A percentile compares a stretch with the other conserved stretches of the same genome.
phyloP scores from a whole-genome alignment of 1,140 invertebrate genomes.

The Acromyrmex heyeri region DNA sequence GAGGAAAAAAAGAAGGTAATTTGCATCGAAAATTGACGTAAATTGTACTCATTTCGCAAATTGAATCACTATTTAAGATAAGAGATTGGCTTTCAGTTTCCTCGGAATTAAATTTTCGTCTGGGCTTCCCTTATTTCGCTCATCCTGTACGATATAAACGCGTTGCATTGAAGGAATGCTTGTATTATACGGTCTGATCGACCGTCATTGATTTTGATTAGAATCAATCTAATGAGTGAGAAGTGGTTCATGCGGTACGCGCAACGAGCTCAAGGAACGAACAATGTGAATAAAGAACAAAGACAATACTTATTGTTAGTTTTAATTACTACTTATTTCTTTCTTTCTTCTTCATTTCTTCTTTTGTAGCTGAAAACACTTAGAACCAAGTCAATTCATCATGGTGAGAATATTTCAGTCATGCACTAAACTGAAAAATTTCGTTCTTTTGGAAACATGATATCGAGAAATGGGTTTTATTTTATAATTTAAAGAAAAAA shows the following conservation, averaged over 20 bases:
- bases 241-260: neutral
- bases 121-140: neutral
- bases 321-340: neutral
- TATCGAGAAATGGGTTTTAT: neutral
- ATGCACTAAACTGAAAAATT: neutral
- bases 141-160: neutral
- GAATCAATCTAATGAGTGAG: neutral
- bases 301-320: neutral
- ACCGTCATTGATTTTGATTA: slow-evolving; percentile 48
- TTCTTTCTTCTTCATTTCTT: neutral
- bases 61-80: neutral
- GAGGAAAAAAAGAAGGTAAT: neutral
- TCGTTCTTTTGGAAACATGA: neutral
- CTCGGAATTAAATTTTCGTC: no score
- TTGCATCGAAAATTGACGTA: neutral
- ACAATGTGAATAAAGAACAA: neutral
- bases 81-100: neutral
- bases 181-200: neutral
- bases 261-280: neutral
- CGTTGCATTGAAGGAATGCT: neutral
- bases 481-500: neutral
- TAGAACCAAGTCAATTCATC: neutral
- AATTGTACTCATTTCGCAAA: neutral
- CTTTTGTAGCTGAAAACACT: neutral
- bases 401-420: no score